phyloP scores from a whole-genome alignment of 2,797 vertebrate species.

The Poeciliopsis presidionis region DNA sequence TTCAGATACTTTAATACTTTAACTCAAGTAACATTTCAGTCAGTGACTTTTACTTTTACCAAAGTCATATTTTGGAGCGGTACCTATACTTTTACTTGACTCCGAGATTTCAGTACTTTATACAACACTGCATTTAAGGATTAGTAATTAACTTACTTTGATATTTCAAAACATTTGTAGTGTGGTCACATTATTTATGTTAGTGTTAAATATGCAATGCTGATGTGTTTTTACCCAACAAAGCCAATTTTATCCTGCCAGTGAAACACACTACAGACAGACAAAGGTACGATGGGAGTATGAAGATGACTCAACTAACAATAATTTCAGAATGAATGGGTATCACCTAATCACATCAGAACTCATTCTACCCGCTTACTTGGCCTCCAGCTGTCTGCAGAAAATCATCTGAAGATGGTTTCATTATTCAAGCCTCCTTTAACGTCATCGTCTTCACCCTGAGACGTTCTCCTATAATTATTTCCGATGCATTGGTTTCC shows the following conservation, averaged over 20 bases:
- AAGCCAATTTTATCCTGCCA: background rate
- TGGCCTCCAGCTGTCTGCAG: constrained; percentile 24
- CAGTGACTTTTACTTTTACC: too few relatives aligned
- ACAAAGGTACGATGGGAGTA: background rate
- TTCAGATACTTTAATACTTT: too few relatives aligned
- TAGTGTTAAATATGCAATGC: background rate
- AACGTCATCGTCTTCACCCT: constrained; percentile 24
- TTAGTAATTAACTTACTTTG: background rate
- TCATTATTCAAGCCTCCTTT: constrained; percentile 44
- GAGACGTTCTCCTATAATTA: constrained; percentile 51
- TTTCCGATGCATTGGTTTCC: constrained; percentile 60
- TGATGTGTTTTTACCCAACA: background rate
- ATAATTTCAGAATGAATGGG: constrained; percentile 12
- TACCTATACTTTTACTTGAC: too few relatives aligned
- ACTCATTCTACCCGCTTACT: constrained; percentile 26
- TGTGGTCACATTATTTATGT: background rate
- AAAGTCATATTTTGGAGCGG: too few relatives aligned
- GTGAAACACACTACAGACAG: background rate
- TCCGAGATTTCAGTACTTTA: too few relatives aligned
- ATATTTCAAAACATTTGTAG: background rate
- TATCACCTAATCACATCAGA: constrained; percentile 9
- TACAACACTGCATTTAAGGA: too few relatives aligned
- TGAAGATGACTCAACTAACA: background rate
- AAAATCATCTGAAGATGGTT: constrained; percentile 43
- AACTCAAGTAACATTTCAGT: too few relatives aligned